phyloP scores from a whole-genome alignment of 1,140 invertebrate genomes.

The Drosophila prosaltans region DNA sequence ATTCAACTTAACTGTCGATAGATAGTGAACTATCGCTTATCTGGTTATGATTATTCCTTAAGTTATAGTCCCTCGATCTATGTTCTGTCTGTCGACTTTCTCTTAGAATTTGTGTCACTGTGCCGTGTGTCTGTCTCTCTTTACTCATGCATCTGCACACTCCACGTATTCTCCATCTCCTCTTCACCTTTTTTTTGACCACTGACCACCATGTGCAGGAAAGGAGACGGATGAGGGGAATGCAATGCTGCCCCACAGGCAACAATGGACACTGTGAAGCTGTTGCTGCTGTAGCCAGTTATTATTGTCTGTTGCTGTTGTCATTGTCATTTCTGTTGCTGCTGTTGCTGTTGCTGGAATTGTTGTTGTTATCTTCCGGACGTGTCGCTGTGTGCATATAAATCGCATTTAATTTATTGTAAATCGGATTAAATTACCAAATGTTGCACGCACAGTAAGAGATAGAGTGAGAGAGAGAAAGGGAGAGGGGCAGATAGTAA shows the following conservation, averaged over 20 bases:
- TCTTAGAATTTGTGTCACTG: slow-evolving; percentile 10
- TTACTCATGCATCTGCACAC: neutral
- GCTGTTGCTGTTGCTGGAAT: slow-evolving; percentile 36
- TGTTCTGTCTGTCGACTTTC: neutral
- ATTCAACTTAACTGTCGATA: too few relatives aligned
- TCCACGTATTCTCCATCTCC: too few relatives aligned
- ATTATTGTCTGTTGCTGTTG: slow-evolving; percentile 47
- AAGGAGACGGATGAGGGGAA: neutral
- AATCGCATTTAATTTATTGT: slow-evolving; percentile 83
- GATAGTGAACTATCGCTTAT: too few relatives aligned
- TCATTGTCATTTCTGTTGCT: slow-evolving; percentile 45
- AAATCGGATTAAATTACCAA: slow-evolving; percentile 82
- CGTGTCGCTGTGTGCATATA: slow-evolving; percentile 81
- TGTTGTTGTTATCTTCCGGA: slow-evolving; percentile 79
- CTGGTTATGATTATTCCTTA: too few relatives aligned
- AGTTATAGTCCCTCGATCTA: too few relatives aligned
- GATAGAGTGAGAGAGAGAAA: slow-evolving; percentile 1
- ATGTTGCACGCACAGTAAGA: slow-evolving; percentile 68
- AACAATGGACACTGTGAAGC: slow-evolving; percentile 65
- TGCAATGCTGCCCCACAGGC: slow-evolving; percentile 33
- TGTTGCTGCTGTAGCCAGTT: slow-evolving; percentile 46
- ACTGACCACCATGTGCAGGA: neutral
- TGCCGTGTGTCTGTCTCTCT: slow-evolving; percentile 3
- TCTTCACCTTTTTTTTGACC: too few relatives aligned
- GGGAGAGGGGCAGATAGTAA: neutral